Percentiles rank a stretch among this genome's conserved stretches.
These are phyloP conservation scores for Geophilus truncorum DNA, from an alignment of 2,888 invertebrate species.

Conservation along the genomic window DNA sequence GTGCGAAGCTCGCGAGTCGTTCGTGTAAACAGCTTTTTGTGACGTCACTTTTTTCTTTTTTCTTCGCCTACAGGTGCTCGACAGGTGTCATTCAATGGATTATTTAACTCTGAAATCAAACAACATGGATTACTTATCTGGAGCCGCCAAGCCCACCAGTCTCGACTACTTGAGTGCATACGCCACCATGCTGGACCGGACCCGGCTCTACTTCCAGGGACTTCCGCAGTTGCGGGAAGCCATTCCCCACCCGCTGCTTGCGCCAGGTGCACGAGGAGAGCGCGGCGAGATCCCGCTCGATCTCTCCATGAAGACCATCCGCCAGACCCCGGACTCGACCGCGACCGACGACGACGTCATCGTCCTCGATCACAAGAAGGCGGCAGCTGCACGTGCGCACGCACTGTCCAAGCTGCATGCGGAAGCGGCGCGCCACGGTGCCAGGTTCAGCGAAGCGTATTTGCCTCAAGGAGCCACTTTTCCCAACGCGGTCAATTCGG, in stretches of 20 bases:
- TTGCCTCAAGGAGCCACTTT: conserved; percentile 32
- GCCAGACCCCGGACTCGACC: conserved; percentile 82
- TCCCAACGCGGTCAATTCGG: neutral
- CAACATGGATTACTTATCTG: conserved; percentile 32
- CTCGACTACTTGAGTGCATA: conserved; percentile 36
- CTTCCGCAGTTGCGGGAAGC: conserved; percentile 30
- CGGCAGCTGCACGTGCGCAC: conserved; percentile 36
- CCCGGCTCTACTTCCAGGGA: conserved; percentile 35
- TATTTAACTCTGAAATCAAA: conserved; percentile 31
- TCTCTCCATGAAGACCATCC: conserved; percentile 80
- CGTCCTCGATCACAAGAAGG: conserved; percentile 39
- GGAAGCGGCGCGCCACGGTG: conserved; percentile 32
- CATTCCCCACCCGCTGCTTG: neutral
- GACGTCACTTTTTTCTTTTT: neutral
- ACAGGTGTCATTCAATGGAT: conserved; percentile 30
- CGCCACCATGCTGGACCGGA: conserved; percentile 35
- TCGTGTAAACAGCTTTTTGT: neutral
- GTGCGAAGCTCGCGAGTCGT: neutral
- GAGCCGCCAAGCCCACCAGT: conserved; percentile 27
- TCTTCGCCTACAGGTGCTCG: neutral
- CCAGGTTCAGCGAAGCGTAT: conserved; percentile 43
- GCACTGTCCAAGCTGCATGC: conserved; percentile 31
- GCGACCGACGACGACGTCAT: conserved; percentile 44
- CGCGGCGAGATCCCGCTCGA: conserved; percentile 77
- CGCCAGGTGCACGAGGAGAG: conserved; percentile 42